A percentile compares a stretch with the other conserved stretches of the same genome.
Evolutionary conservation across 2,113 vertebrate genomes (phyloP).

Genomic region (Cochlearius cochlearius): DNA sequence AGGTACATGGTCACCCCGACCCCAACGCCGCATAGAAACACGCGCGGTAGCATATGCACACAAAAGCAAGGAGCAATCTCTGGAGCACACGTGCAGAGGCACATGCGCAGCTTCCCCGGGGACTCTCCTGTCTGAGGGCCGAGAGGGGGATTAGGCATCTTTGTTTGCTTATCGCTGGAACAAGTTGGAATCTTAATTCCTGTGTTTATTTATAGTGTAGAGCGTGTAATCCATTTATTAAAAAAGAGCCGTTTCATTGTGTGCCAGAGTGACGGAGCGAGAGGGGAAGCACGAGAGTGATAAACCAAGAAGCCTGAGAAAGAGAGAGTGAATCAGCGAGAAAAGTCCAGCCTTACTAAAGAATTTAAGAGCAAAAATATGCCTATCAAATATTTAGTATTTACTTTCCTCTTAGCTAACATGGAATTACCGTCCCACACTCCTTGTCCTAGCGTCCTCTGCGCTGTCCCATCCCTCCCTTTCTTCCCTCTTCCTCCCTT

Average conservation of each 20-base stretch:
- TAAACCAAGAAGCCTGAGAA: slow-evolving; percentile 17
- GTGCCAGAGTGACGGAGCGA: not conserved
- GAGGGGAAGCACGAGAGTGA: slow-evolving; percentile 29
- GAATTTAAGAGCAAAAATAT: slow-evolving; percentile 41
- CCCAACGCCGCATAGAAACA: not conserved
- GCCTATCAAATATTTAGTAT: slow-evolving; percentile 68
- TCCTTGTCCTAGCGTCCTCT: not conserved
- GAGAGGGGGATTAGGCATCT: not conserved
- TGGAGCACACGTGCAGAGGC: not conserved
- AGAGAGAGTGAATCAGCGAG: slow-evolving; percentile 57
- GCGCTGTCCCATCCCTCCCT: not conserved
- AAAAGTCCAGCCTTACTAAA: slow-evolving; percentile 34
- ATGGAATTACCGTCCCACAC: not conserved
- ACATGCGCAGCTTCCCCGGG: not conserved
- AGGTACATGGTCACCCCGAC: rapidly evolving
- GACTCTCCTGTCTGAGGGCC: slow-evolving; percentile 16
- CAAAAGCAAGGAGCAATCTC: not conserved
- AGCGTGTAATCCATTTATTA: slow-evolving; percentile 65
- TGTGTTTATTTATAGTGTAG: slow-evolving; percentile 61
- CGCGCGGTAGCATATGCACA: rapidly evolving
- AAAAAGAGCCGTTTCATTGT: slow-evolving; percentile 47
- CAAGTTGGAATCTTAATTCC: slow-evolving; percentile 60
- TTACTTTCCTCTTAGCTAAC: slow-evolving; percentile 42
- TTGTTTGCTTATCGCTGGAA: slow-evolving; percentile 60
- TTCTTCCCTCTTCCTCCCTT: not conserved